phyloP scores from a whole-genome alignment of 2,888 invertebrate species.

The Tiliacea aurago region DNA sequence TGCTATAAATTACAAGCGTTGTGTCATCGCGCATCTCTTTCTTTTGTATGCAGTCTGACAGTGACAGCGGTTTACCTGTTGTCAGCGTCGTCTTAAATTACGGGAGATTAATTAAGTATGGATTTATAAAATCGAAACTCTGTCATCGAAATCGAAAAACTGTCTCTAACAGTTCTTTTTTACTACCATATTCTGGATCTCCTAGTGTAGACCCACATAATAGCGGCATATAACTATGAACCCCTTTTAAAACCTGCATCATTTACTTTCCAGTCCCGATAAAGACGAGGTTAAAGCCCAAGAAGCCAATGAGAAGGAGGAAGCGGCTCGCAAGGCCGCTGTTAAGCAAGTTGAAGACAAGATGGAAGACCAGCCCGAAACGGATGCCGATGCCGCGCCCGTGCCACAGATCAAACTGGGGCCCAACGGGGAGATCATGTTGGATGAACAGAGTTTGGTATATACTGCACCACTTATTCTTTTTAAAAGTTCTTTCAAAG shows the following conservation, averaged over 20 bases:
- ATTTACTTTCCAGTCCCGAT: constrained; percentile 73
- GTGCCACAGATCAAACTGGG: constrained; percentile 97
- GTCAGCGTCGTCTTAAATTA: too few species aligned
- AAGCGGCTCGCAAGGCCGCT: constrained; percentile 63
- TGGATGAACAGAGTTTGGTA: constrained; percentile 96
- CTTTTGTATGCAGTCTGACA: too few species aligned
- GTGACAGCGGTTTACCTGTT: too few species aligned
- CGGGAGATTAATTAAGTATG: too few species aligned
- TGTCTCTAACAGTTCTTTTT: not conserved
- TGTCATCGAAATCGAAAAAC: too few species aligned
- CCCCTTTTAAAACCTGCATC: not conserved
- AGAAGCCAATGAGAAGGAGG: constrained; percentile 79
- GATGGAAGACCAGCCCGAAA: constrained; percentile 63
- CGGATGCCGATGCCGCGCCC: constrained; percentile 86
- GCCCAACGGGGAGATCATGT: constrained; percentile 95
- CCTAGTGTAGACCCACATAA: too few species aligned
- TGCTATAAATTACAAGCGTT: too few species aligned
- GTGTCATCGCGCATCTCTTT: too few species aligned
- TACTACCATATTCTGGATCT: not conserved
- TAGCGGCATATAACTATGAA: not conserved
- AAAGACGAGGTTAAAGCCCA: constrained; percentile 82
- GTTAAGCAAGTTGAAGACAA: constrained; percentile 33
- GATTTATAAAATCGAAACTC: too few species aligned
- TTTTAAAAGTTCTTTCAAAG: too few species aligned
- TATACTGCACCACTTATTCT: not conserved